Evolutionary conservation across 1,140 invertebrate genomes (phyloP).

Genomic region (Zophobas morio): DNA sequence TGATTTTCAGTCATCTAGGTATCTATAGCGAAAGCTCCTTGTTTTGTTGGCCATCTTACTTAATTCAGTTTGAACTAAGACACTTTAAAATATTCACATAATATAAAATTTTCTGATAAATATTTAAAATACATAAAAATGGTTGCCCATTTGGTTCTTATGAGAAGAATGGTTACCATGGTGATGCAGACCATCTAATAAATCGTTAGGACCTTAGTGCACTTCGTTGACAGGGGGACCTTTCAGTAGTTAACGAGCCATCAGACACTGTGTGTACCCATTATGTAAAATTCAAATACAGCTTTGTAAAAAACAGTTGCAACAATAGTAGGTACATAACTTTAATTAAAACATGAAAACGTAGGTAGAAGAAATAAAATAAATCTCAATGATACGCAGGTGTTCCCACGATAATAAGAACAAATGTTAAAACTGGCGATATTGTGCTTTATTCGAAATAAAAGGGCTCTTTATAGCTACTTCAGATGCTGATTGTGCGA

Average conservation of each 20-base stretch:
- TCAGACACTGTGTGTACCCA: conserved; percentile 3
- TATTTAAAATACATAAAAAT: not conserved
- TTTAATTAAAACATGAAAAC: too few relatives aligned
- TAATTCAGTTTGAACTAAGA: too few relatives aligned
- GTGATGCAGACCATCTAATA: not conserved
- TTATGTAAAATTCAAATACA: not conserved
- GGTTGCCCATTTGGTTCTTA: conserved; percentile 7
- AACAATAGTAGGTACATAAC: not conserved
- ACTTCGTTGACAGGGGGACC: conserved; percentile 33
- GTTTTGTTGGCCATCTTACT: too few relatives aligned
- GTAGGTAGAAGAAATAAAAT: too few relatives aligned
- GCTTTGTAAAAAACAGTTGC: not conserved
- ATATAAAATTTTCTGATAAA: not conserved
- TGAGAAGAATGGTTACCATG: conserved; percentile 24
- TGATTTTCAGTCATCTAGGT: too few relatives aligned
- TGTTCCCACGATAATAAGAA: conserved; percentile 3
- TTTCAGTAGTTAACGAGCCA: conserved; percentile 26
- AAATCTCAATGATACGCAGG: too few relatives aligned
- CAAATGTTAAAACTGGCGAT: conserved; percentile 9
- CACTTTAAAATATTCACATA: not conserved
- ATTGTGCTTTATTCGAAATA: not conserved
- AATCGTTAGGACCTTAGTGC: conserved; percentile 26
- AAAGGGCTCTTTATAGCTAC: conserved; percentile 8
- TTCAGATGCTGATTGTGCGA: conserved; percentile 32
- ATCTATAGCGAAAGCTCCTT: too few relatives aligned